These are phyloP conservation scores for Drosophila planitibia DNA, from an alignment of 2,888 invertebrate species.

Conservation along the genomic window DNA sequence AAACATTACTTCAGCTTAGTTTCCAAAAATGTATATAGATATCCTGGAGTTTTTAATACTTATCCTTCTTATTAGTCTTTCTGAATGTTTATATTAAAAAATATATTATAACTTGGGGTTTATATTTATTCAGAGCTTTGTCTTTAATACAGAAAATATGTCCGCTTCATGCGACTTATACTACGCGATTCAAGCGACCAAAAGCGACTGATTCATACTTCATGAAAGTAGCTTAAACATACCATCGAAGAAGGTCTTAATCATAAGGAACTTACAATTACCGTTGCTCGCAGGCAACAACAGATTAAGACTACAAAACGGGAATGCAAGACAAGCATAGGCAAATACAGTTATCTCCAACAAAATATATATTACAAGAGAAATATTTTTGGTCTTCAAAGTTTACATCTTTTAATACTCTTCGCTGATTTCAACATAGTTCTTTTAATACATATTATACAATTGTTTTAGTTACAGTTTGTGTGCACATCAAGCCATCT, in stretches of 20 bases:
- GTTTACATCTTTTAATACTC: background rate
- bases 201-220: no score
- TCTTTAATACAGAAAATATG: no score
- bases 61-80: background rate
- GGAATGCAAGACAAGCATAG: no score
- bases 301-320: no score
- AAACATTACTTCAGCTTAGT: background rate
- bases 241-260: no score
- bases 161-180: no score
- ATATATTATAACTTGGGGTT: background rate
- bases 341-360: no score
- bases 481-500: slow-evolving; percentile 3
- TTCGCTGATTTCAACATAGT: background rate
- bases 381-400: background rate
- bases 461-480: background rate
- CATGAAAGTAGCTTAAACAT: no score
- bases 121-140: no score
- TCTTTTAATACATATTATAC: background rate
- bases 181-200: no score
- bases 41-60: background rate
- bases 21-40: background rate
- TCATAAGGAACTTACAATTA: no score
- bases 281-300: no score
- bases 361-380: background rate
- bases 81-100: background rate